Base-by-base conservation (phyloP, 2,888 invertebrate genomes). In the Drosophila nr. perissopoda region DNA sequence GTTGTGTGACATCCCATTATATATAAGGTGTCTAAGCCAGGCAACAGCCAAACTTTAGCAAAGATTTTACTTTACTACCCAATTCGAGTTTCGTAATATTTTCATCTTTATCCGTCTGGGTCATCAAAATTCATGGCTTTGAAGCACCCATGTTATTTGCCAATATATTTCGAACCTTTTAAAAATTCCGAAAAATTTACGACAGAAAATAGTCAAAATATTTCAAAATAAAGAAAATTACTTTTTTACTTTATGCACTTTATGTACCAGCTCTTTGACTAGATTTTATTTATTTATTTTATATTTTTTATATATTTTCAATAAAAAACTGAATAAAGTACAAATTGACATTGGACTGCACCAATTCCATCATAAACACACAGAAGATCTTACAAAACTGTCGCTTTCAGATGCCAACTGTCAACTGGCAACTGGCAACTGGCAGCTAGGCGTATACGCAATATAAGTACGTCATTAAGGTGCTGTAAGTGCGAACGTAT, bases 361-460 rank as follows among this genome's bases (percentile, higher is more conserved):
- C 13, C 46, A 21, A 46, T 42, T 42, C 11, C 21, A 21, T 4
- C 40, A n/a, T 2, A 21, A 40, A 7, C 11, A 13, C 11, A 34
- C 33, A 2, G 42, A 46, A 21, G 42, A 46, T 21, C 16, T 46
- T 21, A 21, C n/a, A 54, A 60, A 54, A 11, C 40, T 48, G 53
- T 27, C 34, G 34, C 11, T 18, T 25, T 48, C 72, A 72, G 63
- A 67, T 36, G 42, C 6, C 13, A 13, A 46, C 21, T 42, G 21
- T 0, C 27, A 27, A 18, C 27, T 49, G 21, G 40, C 60, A 42
- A 21, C 21, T 42, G 21, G 40, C 63, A 46, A 33, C 57, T 38
- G 68, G 27, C 63, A 67, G 67, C 62, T 51, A 29, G 67, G 69
- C 85, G 85, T 84, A 87, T 83, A 73, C 76, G 85, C 76, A 76